A percentile compares a stretch with the other conserved stretches of the same genome.
Conservation (phyloP, 2,888 invertebrate genomes). For the Cylloceria caligata region DNA sequence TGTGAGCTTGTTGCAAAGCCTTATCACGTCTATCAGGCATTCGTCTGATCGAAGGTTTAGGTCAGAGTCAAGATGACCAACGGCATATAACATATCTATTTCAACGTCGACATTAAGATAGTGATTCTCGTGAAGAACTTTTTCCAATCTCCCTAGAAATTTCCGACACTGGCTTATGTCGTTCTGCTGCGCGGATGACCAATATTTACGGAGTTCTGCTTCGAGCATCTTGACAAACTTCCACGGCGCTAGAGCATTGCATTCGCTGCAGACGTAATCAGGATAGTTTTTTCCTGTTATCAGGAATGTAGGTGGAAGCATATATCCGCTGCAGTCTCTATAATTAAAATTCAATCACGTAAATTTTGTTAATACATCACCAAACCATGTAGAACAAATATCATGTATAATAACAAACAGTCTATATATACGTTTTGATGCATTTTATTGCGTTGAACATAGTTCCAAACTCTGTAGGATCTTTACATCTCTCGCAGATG, state of each 20-base stretch:
- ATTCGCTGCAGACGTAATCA: background rate
- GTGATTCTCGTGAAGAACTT: background rate
- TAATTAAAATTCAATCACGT: background rate
- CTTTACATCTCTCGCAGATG: too few species aligned
- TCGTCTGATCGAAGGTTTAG: background rate
- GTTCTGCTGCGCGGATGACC: background rate
- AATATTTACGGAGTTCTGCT: conserved; percentile 87
- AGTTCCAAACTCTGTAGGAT: too few species aligned
- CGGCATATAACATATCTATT: background rate
- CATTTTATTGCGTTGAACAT: too few species aligned
- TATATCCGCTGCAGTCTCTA: background rate
- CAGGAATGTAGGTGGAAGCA: background rate
- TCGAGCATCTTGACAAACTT: background rate
- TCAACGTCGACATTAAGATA: background rate
- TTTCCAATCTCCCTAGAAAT: background rate
- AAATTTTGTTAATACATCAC: background rate
- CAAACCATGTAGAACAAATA: background rate
- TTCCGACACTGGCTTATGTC: background rate
- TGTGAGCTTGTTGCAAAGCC: background rate
- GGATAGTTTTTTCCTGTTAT: background rate
- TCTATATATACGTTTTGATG: too few species aligned
- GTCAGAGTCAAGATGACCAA: background rate
- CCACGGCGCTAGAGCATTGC: background rate
- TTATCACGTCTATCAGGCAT: background rate
- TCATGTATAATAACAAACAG: too few species aligned